These are phyloP conservation scores for Hydrozoanthus gracilis DNA, from an alignment of 92 coral and sea anemone species.

Conservation along the genomic window DNA sequence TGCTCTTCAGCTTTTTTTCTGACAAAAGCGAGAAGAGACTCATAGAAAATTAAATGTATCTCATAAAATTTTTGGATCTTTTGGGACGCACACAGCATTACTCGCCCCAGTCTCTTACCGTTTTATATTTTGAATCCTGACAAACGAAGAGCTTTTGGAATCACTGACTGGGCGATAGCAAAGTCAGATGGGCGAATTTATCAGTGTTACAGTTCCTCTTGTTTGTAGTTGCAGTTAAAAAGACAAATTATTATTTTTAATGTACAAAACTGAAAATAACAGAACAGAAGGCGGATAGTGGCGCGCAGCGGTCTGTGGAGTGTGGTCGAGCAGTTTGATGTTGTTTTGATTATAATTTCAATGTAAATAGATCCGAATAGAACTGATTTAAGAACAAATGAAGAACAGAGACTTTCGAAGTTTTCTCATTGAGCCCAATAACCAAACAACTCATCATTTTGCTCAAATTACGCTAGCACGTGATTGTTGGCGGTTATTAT, in stretches of 20 bases:
- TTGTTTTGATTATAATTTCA: neutral
- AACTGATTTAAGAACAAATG: slow-evolving; percentile 21
- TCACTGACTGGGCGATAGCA: slow-evolving; percentile 20
- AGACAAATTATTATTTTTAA: slow-evolving; percentile 18
- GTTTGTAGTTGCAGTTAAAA: slow-evolving; percentile 7
- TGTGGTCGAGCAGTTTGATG: slow-evolving; percentile 2
- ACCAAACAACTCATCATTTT: slow-evolving; percentile 24
- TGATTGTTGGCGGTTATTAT: slow-evolving; percentile 26
- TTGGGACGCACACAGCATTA: neutral
- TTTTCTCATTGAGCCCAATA: slow-evolving; percentile 39
- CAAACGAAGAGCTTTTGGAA: slow-evolving; percentile 22
- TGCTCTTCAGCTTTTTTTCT: slow-evolving; percentile 25
- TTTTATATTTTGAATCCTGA: neutral
- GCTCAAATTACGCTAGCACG: slow-evolving; percentile 10
- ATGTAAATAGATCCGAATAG: slow-evolving; percentile 20
- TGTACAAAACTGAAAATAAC: slow-evolving; percentile 24
- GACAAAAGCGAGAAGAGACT: slow-evolving; percentile 17
- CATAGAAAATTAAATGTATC: slow-evolving; percentile 3
- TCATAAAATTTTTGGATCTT: slow-evolving; percentile 8
- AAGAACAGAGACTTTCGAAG: slow-evolving; percentile 24
- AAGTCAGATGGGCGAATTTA: slow-evolving; percentile 12
- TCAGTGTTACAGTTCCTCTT: slow-evolving; percentile 18
- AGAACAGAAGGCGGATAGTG: slow-evolving; percentile 10
- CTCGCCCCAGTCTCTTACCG: slow-evolving; percentile 25
- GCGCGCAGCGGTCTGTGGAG: slow-evolving; percentile 15